These are phyloP conservation scores for Lichenostomus cassidix DNA, from an alignment of 2,113 vertebrate species.

Conservation along the genomic window DNA sequence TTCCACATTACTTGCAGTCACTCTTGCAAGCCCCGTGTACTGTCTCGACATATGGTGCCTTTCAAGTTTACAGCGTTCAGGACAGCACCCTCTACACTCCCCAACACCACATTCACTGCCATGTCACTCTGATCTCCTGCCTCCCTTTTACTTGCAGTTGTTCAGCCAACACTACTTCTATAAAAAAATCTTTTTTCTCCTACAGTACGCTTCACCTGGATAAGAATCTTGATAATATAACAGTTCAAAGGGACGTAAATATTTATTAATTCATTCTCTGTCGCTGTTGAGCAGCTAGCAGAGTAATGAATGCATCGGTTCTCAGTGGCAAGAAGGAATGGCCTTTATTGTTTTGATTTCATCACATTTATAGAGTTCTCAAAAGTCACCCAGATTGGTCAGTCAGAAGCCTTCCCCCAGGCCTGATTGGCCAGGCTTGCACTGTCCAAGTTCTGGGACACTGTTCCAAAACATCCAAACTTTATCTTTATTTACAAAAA, in stretches of 20 bases:
- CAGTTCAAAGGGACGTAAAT: neutral
- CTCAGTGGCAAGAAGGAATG: no score
- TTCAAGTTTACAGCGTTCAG: neutral
- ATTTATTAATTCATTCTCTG: neutral
- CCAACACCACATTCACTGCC: neutral
- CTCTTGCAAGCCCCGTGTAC: neutral
- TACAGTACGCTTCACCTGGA: neutral
- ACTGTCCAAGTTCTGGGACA: no score
- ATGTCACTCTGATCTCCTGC: neutral
- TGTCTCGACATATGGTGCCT: neutral
- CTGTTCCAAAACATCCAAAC: no score
- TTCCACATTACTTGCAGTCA: neutral
- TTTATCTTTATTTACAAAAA: no score
- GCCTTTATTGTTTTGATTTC: no score
- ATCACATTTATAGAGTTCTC: no score
- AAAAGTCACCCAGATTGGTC: no score
- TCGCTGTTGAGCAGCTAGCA: no score
- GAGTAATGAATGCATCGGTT: no score
- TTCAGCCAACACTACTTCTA: neutral
- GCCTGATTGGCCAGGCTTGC: no score
- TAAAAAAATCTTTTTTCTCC: neutral
- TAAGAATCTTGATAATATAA: neutral
- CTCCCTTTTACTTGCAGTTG: neutral
- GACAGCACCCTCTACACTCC: neutral
- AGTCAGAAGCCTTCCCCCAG: no score